Percentiles rank a stretch among this genome's conserved stretches.
phyloP scores from a whole-genome alignment of 2,888 invertebrate species.

The Onthophagus sagittarius region DNA sequence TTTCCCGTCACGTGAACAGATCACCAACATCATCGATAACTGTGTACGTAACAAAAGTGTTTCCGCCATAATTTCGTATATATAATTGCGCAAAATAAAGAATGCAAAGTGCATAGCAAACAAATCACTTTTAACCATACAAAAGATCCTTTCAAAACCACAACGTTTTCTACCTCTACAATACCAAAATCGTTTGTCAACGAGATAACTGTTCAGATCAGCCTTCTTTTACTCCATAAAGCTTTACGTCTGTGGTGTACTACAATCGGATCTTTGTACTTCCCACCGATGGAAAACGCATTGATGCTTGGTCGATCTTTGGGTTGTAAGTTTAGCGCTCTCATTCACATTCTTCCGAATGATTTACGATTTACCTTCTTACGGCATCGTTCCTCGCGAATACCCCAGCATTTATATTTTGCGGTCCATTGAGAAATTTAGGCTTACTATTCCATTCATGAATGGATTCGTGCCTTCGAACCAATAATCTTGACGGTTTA shows the following conservation, averaged over 20 bases:
- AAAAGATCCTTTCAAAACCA: neutral
- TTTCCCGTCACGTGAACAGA: slow-evolving; percentile 22
- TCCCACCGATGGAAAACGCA: neutral
- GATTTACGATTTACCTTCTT: neutral
- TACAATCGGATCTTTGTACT: neutral
- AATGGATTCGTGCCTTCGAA: neutral
- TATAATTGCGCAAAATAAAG: neutral
- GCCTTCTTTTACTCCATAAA: neutral
- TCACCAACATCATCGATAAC: neutral
- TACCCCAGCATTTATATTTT: neutral
- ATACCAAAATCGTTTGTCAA: slow-evolving; percentile 1
- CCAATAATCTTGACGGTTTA: neutral
- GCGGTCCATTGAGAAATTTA: neutral
- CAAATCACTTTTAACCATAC: neutral
- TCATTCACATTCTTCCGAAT: neutral
- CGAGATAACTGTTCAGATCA: neutral
- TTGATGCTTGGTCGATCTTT: neutral
- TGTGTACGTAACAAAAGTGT: too few species aligned
- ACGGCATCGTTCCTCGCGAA: neutral
- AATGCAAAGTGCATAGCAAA: neutral
- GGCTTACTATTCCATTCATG: neutral
- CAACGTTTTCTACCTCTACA: neutral
- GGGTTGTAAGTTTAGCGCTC: neutral
- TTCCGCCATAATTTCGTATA: neutral
- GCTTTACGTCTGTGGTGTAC: neutral